Conservation (phyloP, 1,140 invertebrate genomes). For the Drosophila carrolli region DNA sequence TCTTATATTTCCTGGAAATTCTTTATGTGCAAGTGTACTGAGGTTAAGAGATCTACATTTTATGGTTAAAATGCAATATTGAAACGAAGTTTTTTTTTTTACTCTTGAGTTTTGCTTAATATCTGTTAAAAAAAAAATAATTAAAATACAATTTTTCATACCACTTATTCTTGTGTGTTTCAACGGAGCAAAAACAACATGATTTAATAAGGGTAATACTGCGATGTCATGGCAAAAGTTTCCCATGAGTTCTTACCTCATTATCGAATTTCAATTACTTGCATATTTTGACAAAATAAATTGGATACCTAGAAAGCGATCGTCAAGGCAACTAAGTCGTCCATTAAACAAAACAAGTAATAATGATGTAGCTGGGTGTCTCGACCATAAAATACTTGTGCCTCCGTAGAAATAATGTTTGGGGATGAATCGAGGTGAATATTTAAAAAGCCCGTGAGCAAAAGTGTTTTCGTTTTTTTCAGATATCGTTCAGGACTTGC, state of each 20-base stretch:
- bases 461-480: too few species aligned
- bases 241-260: constrained; percentile 9
- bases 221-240: constrained; percentile 4
- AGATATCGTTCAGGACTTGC: too few species aligned
- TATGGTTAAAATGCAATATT: too few species aligned
- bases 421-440: too few species aligned
- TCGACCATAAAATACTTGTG: neutral
- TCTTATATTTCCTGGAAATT: too few species aligned
- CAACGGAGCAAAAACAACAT: neutral
- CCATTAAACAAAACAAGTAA: neutral
- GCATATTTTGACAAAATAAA: constrained; percentile 19
- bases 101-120: too few species aligned
- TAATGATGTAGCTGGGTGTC: neutral
- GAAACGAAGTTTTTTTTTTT: too few species aligned
- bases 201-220: neutral
- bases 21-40: too few species aligned
- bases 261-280: constrained; percentile 30
- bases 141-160: too few species aligned
- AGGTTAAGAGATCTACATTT: too few species aligned
- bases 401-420: neutral
- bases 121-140: too few species aligned
- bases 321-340: constrained; percentile 24
- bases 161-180: neutral
- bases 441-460: too few species aligned
- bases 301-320: constrained; percentile 12